These are phyloP conservation scores for Hoplostethus mediterraneus DNA, from an alignment of 2,797 vertebrate genomes.

Conservation along the genomic window DNA sequence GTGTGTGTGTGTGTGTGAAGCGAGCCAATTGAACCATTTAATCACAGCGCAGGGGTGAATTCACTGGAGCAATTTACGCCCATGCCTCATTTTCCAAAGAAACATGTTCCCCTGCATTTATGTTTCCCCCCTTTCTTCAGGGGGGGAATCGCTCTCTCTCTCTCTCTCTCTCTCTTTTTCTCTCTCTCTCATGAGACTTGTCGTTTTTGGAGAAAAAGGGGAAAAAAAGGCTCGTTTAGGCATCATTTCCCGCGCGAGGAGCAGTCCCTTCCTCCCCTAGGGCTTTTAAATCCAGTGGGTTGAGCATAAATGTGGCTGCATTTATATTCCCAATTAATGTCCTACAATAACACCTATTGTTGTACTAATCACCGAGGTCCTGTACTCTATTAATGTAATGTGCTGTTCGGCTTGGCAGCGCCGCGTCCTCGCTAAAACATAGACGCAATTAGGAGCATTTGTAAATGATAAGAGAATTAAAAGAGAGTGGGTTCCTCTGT, in stretches of 20 bases:
- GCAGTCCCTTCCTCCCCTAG: background rate
- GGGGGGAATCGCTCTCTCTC: background rate
- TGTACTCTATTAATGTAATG: slow-evolving; percentile 74
- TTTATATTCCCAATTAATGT: slow-evolving; percentile 71
- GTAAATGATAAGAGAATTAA: slow-evolving; percentile 75
- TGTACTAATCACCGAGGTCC: slow-evolving; percentile 68
- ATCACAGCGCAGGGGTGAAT: slow-evolving; percentile 57
- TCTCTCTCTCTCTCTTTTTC: background rate
- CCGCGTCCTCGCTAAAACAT: slow-evolving; percentile 67
- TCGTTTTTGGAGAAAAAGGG: slow-evolving; percentile 17
- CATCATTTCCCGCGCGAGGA: slow-evolving; percentile 16
- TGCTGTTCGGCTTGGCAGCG: slow-evolving; percentile 67
- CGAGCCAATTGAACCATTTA: slow-evolving; percentile 52
- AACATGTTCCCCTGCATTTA: slow-evolving; percentile 8
- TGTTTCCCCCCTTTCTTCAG: background rate
- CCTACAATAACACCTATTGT: slow-evolving; percentile 71
- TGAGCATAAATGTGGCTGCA: slow-evolving; percentile 41
- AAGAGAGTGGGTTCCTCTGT: slow-evolving; percentile 55
- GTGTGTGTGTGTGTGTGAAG: background rate
- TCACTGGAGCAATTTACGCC: slow-evolving; percentile 48
- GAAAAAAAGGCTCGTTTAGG: slow-evolving; percentile 2
- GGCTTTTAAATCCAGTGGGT: slow-evolving; percentile 22
- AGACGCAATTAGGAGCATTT: slow-evolving; percentile 75
- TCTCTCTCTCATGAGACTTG: background rate
- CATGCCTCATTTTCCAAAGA: slow-evolving; percentile 42